Evolutionary conservation across 1,140 invertebrate genomes (phyloP), one percentile per base, ranked within the genome.

Genomic region (Aethina tumida): DNA sequence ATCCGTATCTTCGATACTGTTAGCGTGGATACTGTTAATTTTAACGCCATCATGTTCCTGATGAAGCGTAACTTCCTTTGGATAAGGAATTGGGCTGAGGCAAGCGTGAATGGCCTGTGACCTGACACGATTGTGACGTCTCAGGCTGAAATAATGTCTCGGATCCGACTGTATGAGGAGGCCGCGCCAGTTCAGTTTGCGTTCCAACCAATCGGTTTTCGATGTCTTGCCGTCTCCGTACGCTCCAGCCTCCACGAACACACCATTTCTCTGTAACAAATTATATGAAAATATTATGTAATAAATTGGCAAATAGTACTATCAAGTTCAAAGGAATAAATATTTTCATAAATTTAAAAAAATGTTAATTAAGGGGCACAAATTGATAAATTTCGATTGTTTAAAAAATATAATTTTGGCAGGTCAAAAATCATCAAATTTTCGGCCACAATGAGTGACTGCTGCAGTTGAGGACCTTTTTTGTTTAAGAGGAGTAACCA

Each of bases 111-210:
- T 60, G 2, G 79, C 70, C 45, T 73, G 66, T 27, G 75, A 73
- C 36, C 65, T 67, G 3, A 70, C 59, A 33, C 70, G 62, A 27
- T 73, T 74, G 12, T 73, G 64, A 6, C 53, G 43, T 14, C 54
- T 41, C 40, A 79, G 58, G 43, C 72, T 68, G 34, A 77, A 73
- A 63, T 73, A 83, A 60, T 76, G 75, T 16, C 72, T 58, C 0
- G 83, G 75, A 55, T 85, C 79, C 0, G 84, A 79, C 35, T 85
- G 73, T 6, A 84, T 74, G 26, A 84, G 66, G 4, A 87, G 62
- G 2, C 84, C 85, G 36, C 64, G 65, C 85, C 84, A 89, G 26
- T 67, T 68, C 8, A 82, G 66, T n/a, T 71, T 67, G 5, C 67
- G 63, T 50, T 85, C 82, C 22, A 88, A 56, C 71, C 73, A 83